phyloP scores from a whole-genome alignment of 2,797 vertebrate species.

The Natrix natrix region DNA sequence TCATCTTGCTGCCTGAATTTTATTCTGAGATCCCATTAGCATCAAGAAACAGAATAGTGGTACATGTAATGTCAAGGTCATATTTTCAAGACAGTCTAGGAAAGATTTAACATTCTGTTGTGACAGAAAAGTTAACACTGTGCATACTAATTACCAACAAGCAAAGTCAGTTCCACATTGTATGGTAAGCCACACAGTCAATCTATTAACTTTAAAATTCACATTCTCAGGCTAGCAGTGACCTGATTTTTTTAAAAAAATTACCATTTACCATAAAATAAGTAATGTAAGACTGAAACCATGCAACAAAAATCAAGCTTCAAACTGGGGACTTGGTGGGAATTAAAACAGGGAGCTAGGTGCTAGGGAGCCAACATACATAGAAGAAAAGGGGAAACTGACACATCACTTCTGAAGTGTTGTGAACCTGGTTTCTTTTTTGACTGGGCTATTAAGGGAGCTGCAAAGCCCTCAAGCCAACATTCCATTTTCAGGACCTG shows the following conservation, averaged over 20 bases:
- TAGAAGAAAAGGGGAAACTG: neutral
- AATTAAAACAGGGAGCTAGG: neutral
- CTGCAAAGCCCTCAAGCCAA: neutral
- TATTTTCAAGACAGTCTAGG: slow-evolving; percentile 9
- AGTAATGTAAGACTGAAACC: neutral
- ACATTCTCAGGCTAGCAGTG: neutral
- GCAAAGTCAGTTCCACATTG: neutral
- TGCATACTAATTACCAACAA: slow-evolving; percentile 5
- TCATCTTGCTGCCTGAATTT: neutral
- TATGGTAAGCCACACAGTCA: neutral
- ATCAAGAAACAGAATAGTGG: neutral
- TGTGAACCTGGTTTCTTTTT: neutral
- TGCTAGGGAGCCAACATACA: neutral
- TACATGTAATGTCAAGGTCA: slow-evolving; percentile 11
- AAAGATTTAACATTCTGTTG: slow-evolving; percentile 9
- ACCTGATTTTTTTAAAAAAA: neutral
- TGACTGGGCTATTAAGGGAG: neutral
- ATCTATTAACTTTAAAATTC: neutral
- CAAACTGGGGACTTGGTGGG: neutral
- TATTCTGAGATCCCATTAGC: neutral
- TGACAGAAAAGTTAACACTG: neutral
- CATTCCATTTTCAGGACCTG: neutral
- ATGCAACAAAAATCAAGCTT: neutral
- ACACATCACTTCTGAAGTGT: neutral
- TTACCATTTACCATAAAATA: neutral